These are phyloP conservation scores for Elanus axillaris DNA, from an alignment of 2,113 vertebrate genomes.

Conservation along the genomic window DNA sequence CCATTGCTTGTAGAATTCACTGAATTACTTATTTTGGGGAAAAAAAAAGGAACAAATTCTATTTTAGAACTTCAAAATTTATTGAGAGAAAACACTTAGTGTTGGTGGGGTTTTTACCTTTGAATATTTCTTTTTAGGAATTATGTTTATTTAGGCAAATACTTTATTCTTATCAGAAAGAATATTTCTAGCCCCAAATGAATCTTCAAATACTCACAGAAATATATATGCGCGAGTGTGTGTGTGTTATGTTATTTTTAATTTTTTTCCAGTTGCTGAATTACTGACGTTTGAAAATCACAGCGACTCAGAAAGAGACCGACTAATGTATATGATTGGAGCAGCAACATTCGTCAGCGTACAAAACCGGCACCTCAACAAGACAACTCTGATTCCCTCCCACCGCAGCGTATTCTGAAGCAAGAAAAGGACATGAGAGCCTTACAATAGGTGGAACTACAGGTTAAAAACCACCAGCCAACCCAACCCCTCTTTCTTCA, in stretches of 20 bases:
- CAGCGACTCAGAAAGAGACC: neutral
- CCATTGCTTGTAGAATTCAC: neutral
- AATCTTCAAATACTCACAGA: neutral
- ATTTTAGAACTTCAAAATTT: neutral
- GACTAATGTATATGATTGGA: neutral
- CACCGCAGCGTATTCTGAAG: neutral
- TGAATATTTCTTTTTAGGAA: neutral
- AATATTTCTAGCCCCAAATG: neutral
- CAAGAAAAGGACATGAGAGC: neutral
- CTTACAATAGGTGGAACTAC: neutral
- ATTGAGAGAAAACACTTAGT: neutral
- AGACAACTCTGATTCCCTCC: neutral
- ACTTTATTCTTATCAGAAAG: neutral
- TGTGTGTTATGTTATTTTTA: neutral
- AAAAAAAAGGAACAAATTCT: neutral
- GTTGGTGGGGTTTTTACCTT: neutral
- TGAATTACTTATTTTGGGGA: neutral
- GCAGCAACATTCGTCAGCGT: neutral
- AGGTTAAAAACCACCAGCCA: neutral
- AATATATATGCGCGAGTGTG: rapidly evolving
- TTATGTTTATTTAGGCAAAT: neutral
- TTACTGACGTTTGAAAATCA: neutral
- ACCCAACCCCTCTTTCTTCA: rapidly evolving
- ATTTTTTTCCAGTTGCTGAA: neutral
- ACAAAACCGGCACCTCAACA: neutral